Evolutionary conservation across 2,113 vertebrate genomes (phyloP).

Genomic region (Otolemur garnettii): DNA sequence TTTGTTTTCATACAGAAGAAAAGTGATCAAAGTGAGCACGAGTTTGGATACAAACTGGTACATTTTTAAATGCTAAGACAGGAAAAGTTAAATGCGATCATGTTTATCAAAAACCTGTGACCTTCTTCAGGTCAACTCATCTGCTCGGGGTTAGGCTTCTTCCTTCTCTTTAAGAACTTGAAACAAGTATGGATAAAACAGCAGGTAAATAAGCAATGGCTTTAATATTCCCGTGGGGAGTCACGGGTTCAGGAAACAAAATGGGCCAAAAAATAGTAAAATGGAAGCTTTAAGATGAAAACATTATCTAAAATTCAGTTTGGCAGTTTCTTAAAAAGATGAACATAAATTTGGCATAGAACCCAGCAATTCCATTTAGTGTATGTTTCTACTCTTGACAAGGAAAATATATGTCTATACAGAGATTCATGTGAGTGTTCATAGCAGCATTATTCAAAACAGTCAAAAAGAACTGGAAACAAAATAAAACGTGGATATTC

Average conservation of each 20-base stretch:
- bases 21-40: neutral
- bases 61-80: neutral
- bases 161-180: neutral
- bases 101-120: slow-evolving; percentile 24
- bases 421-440: neutral
- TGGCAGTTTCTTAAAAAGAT: neutral
- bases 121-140: neutral
- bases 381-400: neutral
- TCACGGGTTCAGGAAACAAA: neutral
- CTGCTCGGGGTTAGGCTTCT: neutral
- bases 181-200: neutral
- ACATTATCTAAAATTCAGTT: slow-evolving; percentile 3
- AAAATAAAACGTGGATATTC: neutral
- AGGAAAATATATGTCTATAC: neutral
- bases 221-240: neutral
- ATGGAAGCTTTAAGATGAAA: slow-evolving; percentile 44
- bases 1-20: neutral
- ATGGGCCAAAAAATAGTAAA: neutral
- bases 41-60: slow-evolving; percentile 2
- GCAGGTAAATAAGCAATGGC: neutral
- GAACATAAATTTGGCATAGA: neutral
- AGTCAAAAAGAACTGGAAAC: neutral
- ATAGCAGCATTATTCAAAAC: neutral
- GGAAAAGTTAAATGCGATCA: slow-evolving; percentile 4
- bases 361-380: neutral